Conservation (phyloP, 1,140 invertebrate genomes). For the Apis dorsata region DNA sequence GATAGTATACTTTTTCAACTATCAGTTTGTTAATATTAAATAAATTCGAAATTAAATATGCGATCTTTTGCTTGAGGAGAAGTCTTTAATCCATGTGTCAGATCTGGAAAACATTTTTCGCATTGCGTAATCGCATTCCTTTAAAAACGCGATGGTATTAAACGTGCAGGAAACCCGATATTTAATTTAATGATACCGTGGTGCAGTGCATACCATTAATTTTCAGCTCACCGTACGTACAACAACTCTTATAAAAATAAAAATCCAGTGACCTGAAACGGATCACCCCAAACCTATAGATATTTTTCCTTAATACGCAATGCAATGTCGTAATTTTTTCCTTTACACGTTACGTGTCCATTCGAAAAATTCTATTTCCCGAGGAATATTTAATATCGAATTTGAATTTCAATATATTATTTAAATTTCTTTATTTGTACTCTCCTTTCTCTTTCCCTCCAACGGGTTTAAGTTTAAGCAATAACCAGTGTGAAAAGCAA, state of each 20-base stretch:
- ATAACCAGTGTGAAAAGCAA: too few relatives aligned
- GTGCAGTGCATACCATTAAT: background rate
- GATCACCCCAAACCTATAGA: slow-evolving; percentile 1
- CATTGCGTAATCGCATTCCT: background rate
- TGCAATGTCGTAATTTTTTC: background rate
- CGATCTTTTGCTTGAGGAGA: background rate
- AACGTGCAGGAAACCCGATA: background rate
- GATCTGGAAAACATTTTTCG: background rate
- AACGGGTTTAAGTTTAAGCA: too few relatives aligned
- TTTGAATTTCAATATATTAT: too few relatives aligned
- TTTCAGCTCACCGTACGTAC: background rate
- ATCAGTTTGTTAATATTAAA: background rate
- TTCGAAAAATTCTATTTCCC: background rate
- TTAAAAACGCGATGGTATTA: background rate
- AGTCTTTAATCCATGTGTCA: background rate
- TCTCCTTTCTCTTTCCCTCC: too few relatives aligned
- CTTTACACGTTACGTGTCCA: too few relatives aligned
- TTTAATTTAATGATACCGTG: background rate
- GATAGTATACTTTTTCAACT: background rate
- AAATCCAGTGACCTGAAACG: slow-evolving; percentile 3
- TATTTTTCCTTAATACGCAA: background rate
- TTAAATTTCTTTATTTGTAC: too few relatives aligned
- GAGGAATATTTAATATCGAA: background rate
- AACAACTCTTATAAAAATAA: slow-evolving; percentile 27
- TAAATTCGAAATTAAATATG: background rate